Evolutionary conservation across 2,888 invertebrate genomes (phyloP).

Genomic region (Caenorhabditis macrosperma): DNA sequence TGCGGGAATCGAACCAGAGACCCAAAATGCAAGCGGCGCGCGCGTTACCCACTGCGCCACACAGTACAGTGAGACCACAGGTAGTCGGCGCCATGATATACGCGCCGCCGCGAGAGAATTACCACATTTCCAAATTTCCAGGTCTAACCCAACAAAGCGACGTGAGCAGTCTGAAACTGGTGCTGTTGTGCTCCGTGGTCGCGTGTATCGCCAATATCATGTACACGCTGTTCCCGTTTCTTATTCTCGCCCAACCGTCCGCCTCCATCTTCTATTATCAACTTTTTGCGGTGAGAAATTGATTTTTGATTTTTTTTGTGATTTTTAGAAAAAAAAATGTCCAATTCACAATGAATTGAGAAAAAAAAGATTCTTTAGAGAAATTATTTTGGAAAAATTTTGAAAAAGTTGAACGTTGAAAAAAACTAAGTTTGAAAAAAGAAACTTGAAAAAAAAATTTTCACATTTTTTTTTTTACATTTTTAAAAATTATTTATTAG

Average conservation of each 20-base stretch:
- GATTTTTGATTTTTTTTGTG: no score
- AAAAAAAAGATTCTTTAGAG: background rate
- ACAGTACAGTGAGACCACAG: no score
- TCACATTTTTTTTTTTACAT: no score
- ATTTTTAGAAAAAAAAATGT: no score
- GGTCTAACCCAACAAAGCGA: slow-evolving; percentile 58
- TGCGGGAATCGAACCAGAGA: background rate
- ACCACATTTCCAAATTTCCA: slow-evolving; percentile 13
- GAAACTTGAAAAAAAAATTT: background rate
- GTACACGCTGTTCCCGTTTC: slow-evolving; percentile 62
- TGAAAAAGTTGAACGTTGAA: no score
- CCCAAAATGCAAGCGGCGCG: no score
- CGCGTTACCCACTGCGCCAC: no score
- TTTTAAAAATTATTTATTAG: no score
- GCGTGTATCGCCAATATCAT: slow-evolving; percentile 61
- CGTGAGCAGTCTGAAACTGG: slow-evolving; percentile 58
- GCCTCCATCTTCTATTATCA: slow-evolving; percentile 63
- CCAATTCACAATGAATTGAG: no score
- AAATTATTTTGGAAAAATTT: no score
- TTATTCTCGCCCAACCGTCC: slow-evolving; percentile 62
- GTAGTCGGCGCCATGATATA: background rate
- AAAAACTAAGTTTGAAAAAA: background rate
- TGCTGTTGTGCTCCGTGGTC: slow-evolving; percentile 62
- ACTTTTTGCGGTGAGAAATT: slow-evolving; percentile 53
- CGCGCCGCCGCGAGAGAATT: background rate